Percentiles rank a stretch among this genome's conserved stretches.
phyloP scores from a whole-genome alignment of 1,140 invertebrate genomes.

The Drosophila nannoptera region DNA sequence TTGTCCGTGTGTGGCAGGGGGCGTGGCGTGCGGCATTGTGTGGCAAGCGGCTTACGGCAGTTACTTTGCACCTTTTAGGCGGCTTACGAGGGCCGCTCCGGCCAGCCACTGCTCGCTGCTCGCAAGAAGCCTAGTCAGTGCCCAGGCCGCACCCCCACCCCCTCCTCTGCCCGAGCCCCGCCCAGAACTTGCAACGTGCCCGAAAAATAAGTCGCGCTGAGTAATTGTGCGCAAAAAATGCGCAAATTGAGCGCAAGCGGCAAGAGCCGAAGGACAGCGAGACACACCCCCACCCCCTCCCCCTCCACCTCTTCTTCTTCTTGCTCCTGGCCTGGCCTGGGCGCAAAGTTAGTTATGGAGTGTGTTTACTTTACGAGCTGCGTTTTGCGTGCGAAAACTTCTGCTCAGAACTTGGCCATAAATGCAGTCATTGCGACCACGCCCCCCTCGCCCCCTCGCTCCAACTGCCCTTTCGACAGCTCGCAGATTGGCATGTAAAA shows the following conservation, averaged over 20 bases:
- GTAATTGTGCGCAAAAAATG: conserved; percentile 77
- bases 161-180: not conserved
- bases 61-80: conserved; percentile 75
- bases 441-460: not conserved
- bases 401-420: conserved; percentile 71
- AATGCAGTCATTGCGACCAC: conserved; percentile 59
- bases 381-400: conserved; percentile 75
- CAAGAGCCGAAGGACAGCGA: conserved; percentile 42
- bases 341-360: conserved; percentile 70
- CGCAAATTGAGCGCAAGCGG: conserved; percentile 74
- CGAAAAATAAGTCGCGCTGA: conserved; percentile 60
- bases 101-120: conserved; percentile 10
- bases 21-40: too few relatives aligned
- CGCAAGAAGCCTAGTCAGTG: conserved; percentile 60
- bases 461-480: conserved; percentile 9
- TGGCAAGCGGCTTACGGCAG: conserved; percentile 69
- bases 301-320: not conserved
- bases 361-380: conserved; percentile 76
- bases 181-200: conserved; percentile 20
- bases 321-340: not conserved
- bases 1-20: conserved; percentile 38
- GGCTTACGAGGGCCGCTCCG: conserved; percentile 45
- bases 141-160: not conserved
- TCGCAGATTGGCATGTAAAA: conserved; percentile 74
- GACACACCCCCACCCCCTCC: conserved; percentile 12